A percentile compares a stretch with the other conserved stretches of the same genome.
Evolutionary conservation across 2,888 invertebrate genomes (phyloP).

Genomic region (Ochlodes sylvanus): DNA sequence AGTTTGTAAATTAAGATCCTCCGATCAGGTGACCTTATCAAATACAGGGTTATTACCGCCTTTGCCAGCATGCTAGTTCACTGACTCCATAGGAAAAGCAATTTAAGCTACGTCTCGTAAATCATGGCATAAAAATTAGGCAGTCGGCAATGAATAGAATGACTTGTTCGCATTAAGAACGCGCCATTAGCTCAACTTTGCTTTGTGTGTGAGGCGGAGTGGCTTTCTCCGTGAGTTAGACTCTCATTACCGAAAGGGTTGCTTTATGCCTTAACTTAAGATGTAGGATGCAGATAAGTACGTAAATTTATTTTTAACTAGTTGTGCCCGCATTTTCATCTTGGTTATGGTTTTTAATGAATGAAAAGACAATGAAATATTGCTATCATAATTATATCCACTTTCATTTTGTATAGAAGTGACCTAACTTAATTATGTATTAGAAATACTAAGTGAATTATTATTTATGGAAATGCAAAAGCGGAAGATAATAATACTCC

Average conservation of each 20-base stretch:
- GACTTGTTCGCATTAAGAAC: slow-evolving; percentile 73
- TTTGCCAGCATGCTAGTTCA: no score
- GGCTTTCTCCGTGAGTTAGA: slow-evolving; percentile 11
- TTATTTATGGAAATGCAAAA: no score
- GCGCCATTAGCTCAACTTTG: slow-evolving; percentile 70
- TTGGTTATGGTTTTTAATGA: background rate
- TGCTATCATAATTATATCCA: no score
- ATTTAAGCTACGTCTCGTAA: slow-evolving; percentile 36
- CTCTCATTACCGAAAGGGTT: slow-evolving; percentile 17
- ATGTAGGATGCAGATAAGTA: slow-evolving; percentile 6
- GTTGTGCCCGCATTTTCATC: background rate
- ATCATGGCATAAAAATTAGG: slow-evolving; percentile 67
- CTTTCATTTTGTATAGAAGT: no score
- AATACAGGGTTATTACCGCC: no score
- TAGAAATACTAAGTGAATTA: no score
- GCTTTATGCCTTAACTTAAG: slow-evolving; percentile 10
- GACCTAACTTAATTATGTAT: no score
- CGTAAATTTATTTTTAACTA: slow-evolving; percentile 1
- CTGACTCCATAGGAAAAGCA: no score
- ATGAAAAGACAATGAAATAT: no score
- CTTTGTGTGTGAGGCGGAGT: slow-evolving; percentile 59
- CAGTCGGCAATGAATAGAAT: slow-evolving; percentile 65
- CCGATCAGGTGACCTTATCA: no score
- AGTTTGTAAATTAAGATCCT: no score
- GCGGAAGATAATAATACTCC: no score